Evolutionary conservation across 2,113 vertebrate species (phyloP).

Genomic region (Phasianus colchicus): DNA sequence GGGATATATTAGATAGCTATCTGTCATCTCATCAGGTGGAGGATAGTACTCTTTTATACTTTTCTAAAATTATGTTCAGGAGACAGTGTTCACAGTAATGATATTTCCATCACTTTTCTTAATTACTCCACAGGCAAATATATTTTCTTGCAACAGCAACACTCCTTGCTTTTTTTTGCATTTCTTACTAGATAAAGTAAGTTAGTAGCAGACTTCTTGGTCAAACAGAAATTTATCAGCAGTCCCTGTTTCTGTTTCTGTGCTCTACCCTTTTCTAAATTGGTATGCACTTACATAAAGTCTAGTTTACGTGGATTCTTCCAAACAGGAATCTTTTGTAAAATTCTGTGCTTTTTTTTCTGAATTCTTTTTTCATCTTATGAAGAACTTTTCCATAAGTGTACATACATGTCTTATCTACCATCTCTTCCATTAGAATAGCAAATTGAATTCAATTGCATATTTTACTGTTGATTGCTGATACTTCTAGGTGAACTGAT

Average conservation of each 20-base stretch:
- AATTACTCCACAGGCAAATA: neutral
- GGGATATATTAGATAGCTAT: neutral
- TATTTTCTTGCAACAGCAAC: neutral
- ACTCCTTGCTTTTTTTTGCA: neutral
- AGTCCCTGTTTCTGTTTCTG: neutral
- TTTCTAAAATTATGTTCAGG: neutral
- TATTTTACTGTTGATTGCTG: neutral
- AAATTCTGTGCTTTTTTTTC: neutral
- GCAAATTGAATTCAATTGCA: neutral
- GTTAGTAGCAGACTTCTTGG: neutral
- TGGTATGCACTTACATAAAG: neutral
- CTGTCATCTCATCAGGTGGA: neutral
- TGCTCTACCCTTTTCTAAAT: neutral
- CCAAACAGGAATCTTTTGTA: neutral
- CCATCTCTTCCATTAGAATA: neutral
- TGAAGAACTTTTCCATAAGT: neutral
- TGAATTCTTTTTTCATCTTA: neutral
- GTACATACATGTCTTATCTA: neutral
- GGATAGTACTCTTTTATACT: neutral
- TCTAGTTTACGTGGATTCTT: neutral
- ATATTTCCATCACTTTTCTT: rapidly evolving
- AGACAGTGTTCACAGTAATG: neutral
- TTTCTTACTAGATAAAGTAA: neutral
- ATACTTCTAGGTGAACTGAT: neutral
- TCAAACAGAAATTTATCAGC: neutral